A percentile compares a stretch with the other conserved stretches of the same genome.
Conservation (phyloP, 1,140 invertebrate species). For the Drosophila willistoni region DNA sequence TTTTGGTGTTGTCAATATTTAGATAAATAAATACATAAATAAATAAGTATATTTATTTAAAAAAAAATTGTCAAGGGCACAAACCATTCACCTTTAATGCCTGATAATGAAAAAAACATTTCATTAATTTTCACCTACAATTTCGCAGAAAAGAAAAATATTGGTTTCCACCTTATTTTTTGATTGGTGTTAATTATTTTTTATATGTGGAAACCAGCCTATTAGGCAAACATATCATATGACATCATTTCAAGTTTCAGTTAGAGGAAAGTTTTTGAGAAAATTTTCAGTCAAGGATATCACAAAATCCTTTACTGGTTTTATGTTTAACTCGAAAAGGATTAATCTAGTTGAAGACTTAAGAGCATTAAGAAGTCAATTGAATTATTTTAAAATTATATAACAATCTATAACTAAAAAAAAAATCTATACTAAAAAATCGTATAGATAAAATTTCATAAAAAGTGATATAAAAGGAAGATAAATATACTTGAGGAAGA, state of each 20-base stretch:
- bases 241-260: conserved; percentile 42
- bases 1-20: conserved; percentile 43
- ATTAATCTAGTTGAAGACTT: too few species aligned
- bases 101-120: conserved; percentile 52
- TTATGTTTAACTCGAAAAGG: too few species aligned
- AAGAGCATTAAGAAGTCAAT: too few species aligned
- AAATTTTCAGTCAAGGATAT: neutral
- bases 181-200: conserved; percentile 62
- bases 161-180: conserved; percentile 31
- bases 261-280: conserved; percentile 16
- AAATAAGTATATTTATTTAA: conserved; percentile 40
- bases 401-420: too few species aligned
- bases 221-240: conserved; percentile 56
- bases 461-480: too few species aligned
- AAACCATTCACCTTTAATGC: conserved; percentile 43
- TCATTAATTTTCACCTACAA: conserved; percentile 62
- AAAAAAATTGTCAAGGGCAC: conserved; percentile 60
- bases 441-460: too few species aligned
- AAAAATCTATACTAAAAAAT: too few species aligned
- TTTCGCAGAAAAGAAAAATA: conserved; percentile 42
- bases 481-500: too few species aligned
- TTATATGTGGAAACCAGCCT: conserved; percentile 46
- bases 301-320: too few species aligned
- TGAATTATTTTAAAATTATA: too few species aligned
- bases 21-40: conserved; percentile 58